Evolutionary conservation across 2,888 invertebrate species (phyloP).

Genomic region (Operophtera brumata): DNA sequence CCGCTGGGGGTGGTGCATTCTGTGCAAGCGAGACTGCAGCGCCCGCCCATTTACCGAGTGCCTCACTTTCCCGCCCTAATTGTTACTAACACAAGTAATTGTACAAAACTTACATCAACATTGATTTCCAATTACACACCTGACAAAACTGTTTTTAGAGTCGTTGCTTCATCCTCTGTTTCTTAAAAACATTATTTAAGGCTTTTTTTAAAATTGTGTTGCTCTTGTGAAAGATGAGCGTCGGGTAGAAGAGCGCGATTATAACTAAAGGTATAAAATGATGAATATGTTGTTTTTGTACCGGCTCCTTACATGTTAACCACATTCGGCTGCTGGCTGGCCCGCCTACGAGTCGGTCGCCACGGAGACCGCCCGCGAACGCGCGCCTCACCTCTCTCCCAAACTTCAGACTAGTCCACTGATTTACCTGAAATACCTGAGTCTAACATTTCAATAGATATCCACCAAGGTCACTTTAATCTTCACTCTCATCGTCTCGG

Average conservation of each 20-base stretch:
- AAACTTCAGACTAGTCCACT: background rate
- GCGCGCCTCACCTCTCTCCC: constrained; percentile 42
- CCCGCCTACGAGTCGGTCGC: constrained; percentile 59
- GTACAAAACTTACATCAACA: constrained; percentile 46
- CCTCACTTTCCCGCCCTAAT: constrained; percentile 79
- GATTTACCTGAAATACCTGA: background rate
- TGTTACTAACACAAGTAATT: constrained; percentile 61
- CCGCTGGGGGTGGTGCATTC: constrained; percentile 73
- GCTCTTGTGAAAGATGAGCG: constrained; percentile 5
- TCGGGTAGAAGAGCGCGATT: constrained; percentile 14
- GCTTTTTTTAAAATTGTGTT: background rate
- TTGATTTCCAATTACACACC: constrained; percentile 40
- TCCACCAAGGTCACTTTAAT: background rate
- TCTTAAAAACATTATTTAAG: background rate
- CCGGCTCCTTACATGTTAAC: constrained; percentile 38
- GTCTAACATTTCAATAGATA: background rate
- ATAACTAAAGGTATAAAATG: constrained; percentile 18
- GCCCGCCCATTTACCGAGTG: constrained; percentile 75
- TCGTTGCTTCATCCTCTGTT: constrained; percentile 19
- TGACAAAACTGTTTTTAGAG: constrained; percentile 35
- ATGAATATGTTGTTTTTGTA: constrained; percentile 28
- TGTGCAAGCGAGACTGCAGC: constrained; percentile 78
- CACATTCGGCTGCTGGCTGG: constrained; percentile 43
- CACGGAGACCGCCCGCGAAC: constrained; percentile 63
- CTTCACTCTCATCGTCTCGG: background rate